Evolutionary conservation across 2,113 vertebrate genomes (phyloP), one percentile per base, ranked within the genome.

Genomic region (Hypocryptadius cinnamomeus): DNA sequence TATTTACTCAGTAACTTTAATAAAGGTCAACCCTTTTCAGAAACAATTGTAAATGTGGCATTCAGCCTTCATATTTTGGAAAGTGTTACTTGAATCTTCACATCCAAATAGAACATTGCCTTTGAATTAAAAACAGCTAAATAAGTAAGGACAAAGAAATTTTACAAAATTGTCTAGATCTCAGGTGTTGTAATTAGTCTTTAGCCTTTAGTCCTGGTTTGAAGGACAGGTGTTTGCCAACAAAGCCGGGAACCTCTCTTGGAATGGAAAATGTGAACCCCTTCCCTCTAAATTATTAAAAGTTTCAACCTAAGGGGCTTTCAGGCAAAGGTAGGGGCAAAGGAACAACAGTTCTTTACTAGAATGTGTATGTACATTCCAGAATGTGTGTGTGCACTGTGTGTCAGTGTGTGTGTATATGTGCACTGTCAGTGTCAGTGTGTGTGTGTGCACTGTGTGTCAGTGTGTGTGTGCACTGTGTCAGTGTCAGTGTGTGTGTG

Each of bases 31-130:
- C 92, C 70, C 93, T 97, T 97, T 95, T 94, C 96, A 95, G 97
- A 97, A 98, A 97, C 96, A 97, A 97, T 97, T 98, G 97, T 97
- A 98, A 97, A 97, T 98, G 97, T 98, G 96, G 97, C 98, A 98
- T 98, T 98, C 98, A 96, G 84, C 87, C 95, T 94, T 97, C 93
- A 94, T 97, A 96, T 96, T 98, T 97, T 96, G 80, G 84, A 87
- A 97, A 96, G 94, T 69, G 94, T 96, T 97, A 96, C 95, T 95
- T 96, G 96, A 97, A 94, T 96, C 63, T 92, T 95, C 85, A 78
- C 79, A 93, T 87, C 94, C 89, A 95, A 92, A 92, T 61, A 92
- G 89, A 96, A 86, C 39, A 79, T 78, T 91, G 71, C 47, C 35
- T 96, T 92, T 77, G 81, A 80, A 90, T 63, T 73, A 88, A 90